Base-by-base conservation (phyloP, 2,797 vertebrate genomes). In the Hirundo rustica region DNA sequence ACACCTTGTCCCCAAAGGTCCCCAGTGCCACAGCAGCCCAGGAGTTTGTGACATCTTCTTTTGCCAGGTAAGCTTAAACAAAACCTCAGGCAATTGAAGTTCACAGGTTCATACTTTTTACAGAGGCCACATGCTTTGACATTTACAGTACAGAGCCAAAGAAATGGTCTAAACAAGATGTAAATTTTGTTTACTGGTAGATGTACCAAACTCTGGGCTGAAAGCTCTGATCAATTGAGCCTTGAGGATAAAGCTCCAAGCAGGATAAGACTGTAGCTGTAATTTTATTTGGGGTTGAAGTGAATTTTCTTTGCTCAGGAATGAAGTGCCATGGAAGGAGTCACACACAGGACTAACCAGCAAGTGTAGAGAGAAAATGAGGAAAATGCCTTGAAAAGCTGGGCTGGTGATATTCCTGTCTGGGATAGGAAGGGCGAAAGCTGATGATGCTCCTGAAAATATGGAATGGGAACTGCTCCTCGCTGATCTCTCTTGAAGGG, bases 331-430 rank as follows among this genome's bases (percentile, higher is more conserved):
- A 60, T 22, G 36, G 76, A 29, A 78, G 20, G 25, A 40, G 29
- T 65, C 54, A 38, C 0, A 0, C 3, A 6, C 0, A 48, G 42
- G 29, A 79, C 13, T 34, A 1, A 2, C 9, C 18, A 5, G 18
- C 16, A 67, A 60, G 20, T 23, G 38, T 25, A 65, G 16, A 42
- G 2, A 64, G 16, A 61, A 79, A 67, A 72, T 16, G 9, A 75
- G 7, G 29, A 57, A 68, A 72, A 62, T 9, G 23, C 48, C 40
- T 62, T 64, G n/a, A 86, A 77, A 80, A 66, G 23, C 30, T 51
- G 23, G 7, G 9, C 13, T 47, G 55, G 26, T 66, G 23, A 19
- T 47, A 30, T 30, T 74, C 71, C 42, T 47, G 1, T 30, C 25
- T 1, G 3, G 47, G 16, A 29, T 32, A 11, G 38, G 67, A 65